Percentiles rank a stretch among this genome's conserved stretches.
Evolutionary conservation across 2,113 vertebrate species (phyloP).

Genomic region (Podocnemis expansa): DNA sequence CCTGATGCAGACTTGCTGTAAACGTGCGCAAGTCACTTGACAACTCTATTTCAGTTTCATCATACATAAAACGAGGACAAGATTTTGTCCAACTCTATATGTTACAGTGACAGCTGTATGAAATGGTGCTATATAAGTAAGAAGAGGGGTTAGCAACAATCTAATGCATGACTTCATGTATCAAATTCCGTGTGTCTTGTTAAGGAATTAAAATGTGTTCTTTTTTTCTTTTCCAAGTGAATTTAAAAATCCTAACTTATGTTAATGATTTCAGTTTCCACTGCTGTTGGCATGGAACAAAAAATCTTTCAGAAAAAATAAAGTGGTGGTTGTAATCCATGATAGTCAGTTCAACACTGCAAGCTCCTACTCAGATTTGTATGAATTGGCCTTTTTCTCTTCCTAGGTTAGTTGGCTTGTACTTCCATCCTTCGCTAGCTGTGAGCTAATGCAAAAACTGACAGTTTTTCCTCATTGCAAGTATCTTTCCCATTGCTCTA

Average conservation of each 20-base stretch:
- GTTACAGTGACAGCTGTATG: accelerated
- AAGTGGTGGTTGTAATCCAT: accelerated
- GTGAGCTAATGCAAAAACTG: background rate
- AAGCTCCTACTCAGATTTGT: background rate
- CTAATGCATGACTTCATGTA: accelerated
- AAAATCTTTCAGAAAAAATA: background rate
- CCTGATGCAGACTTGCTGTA: accelerated
- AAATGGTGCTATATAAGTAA: accelerated
- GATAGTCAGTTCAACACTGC: background rate
- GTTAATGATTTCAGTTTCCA: background rate
- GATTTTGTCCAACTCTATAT: background rate
- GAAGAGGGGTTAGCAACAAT: accelerated
- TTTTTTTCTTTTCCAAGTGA: background rate
- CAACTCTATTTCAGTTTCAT: background rate
- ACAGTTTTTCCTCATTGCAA: background rate
- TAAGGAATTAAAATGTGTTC: background rate
- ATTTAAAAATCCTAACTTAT: background rate
- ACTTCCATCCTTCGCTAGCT: background rate
- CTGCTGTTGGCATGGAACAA: background rate
- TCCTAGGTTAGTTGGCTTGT: background rate
- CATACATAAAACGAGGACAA: background rate
- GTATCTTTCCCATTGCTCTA: background rate
- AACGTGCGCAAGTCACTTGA: background rate
- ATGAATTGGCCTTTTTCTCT: background rate
- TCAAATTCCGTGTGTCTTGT: accelerated